Conservation (phyloP, 1,140 invertebrate genomes). For the Cyclina sinensis region DNA sequence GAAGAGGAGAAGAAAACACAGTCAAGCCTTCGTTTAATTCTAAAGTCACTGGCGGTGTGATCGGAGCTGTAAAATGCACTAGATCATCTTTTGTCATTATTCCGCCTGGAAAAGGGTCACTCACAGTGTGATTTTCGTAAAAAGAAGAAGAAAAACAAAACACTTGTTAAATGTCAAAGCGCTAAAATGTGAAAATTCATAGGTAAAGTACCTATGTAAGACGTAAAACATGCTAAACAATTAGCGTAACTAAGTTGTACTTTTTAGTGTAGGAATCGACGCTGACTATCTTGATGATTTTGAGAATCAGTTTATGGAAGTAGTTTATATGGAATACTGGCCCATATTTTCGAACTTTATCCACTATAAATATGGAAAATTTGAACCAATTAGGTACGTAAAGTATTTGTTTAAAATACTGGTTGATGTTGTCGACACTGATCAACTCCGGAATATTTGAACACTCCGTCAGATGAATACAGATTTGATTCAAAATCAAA, state of each 20-base stretch:
- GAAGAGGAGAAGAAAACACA: conserved; percentile 92
- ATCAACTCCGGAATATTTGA: neutral
- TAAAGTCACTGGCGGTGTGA: conserved; percentile 58
- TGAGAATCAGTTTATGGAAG: too few species aligned
- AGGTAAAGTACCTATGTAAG: too few species aligned
- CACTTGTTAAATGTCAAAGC: too few species aligned
- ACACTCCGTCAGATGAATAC: neutral
- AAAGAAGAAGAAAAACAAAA: too few species aligned
- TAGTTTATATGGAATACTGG: too few species aligned
- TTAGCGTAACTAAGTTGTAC: too few species aligned
- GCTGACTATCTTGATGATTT: too few species aligned
- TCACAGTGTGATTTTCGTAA: too few species aligned
- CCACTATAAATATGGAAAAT: neutral
- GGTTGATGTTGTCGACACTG: neutral
- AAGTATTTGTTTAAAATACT: neutral
- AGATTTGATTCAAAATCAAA: neutral
- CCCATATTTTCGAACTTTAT: neutral
- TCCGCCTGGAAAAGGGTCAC: conserved; percentile 71
- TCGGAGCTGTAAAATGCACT: conserved; percentile 68
- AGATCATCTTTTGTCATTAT: conserved; percentile 81
- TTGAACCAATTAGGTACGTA: neutral
- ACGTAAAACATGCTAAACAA: too few species aligned
- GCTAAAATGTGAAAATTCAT: too few species aligned
- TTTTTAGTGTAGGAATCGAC: too few species aligned
- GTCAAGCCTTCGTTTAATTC: conserved; percentile 31